Evolutionary conservation across 2,888 invertebrate species (phyloP), one percentile per base, ranked within the genome.

Genomic region (Dicyrtoma fusca): DNA sequence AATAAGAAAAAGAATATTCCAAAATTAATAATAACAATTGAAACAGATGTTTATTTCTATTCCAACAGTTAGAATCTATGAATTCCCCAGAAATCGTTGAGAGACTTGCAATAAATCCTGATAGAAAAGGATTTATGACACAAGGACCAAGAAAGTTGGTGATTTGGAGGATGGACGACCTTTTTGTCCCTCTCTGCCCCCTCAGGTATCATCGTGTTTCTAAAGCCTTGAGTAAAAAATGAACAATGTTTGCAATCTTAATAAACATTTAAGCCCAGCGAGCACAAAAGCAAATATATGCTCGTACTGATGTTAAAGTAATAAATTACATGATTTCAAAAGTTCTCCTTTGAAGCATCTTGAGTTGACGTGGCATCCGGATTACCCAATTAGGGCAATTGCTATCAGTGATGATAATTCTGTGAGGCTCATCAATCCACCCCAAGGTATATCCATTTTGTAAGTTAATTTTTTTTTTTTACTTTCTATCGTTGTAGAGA

Each of bases 141-240:
- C 69, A 76, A 42, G 80, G 80, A 17, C 79, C 80, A 8, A 42
- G 79, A 17, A 79, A 79, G 63, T 69, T 80, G 0, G 74, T 76
- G 21, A 25, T 80, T 14, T 79, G 77, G 79, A 75, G 75, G 55
- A 77, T 79, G 79, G 77, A 80, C 23, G 74, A 73, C 6, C 34
- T 78, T 10, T 77, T 77, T 53, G 70, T 69, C 1, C 72, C 62
- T 0, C 74, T 73, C 13, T 59, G 63, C 19, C 17, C 25, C 13
- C 19, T 76, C 10, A 76, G 69, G 76, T 76, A 42, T 47, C n/a
- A n/a, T n/a, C n/a, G n/a, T n/a, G n/a, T n/a, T n/a, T n/a, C n/a
- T n/a, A n/a, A n/a, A n/a, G n/a, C n/a, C n/a, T n/a, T n/a, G n/a
- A n/a, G 19, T 17, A 49, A n/a, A 4, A 19, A 49, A 49, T 17